Percentiles rank a stretch among this genome's conserved stretches.
These are phyloP conservation scores for Elephas maximus DNA, from an alignment of 2,113 vertebrate genomes.

Conservation along the genomic window DNA sequence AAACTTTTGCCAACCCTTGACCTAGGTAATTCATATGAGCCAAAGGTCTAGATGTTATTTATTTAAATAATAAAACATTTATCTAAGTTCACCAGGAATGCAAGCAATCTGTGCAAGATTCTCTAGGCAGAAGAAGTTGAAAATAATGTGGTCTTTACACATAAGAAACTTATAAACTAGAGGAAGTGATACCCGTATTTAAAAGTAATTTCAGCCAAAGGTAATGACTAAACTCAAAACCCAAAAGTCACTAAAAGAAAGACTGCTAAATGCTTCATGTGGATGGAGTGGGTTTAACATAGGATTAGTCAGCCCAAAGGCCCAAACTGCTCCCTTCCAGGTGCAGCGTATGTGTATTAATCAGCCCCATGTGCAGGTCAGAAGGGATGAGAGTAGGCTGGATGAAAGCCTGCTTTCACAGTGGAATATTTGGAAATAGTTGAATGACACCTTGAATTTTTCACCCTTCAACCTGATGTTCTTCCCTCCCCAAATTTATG, in stretches of 20 bases:
- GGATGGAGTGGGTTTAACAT: background rate
- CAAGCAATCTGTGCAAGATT: background rate
- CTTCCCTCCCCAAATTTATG: background rate
- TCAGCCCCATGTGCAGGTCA: background rate
- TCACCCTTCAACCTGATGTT: background rate
- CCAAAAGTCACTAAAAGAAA: background rate
- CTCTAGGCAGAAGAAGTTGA: background rate
- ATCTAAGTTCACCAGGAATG: background rate
- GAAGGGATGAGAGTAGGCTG: background rate
- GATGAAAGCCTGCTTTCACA: conserved; percentile 53
- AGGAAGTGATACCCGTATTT: background rate
- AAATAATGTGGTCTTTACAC: background rate
- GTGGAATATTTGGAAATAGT: conserved; percentile 55
- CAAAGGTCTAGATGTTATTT: background rate
- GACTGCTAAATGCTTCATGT: background rate
- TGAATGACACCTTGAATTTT: background rate
- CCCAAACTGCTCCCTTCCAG: background rate
- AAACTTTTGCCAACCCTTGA: background rate
- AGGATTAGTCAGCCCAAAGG: conserved; percentile 46
- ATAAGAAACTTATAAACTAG: background rate
- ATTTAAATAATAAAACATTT: conserved; percentile 9
- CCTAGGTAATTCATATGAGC: background rate
- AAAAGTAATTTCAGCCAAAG: conserved; percentile 28
- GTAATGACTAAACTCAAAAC: background rate
- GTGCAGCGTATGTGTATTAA: background rate